These are phyloP conservation scores for Sarcophaga subvicina DNA, from an alignment of 2,888 invertebrate genomes.

Conservation along the genomic window DNA sequence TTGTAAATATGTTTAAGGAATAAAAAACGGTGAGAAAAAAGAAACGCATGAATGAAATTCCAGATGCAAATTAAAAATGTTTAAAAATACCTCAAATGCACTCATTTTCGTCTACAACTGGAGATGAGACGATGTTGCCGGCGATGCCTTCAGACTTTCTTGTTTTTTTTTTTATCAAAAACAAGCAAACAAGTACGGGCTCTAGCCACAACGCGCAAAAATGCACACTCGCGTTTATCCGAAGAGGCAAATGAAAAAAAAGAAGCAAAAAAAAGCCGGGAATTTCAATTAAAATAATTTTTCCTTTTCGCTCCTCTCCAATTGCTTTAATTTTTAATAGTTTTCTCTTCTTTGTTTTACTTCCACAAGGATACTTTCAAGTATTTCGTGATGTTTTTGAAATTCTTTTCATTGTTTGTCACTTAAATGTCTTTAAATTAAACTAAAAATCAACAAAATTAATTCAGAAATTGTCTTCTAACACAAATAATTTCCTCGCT, in stretches of 20 bases:
- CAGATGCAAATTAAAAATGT: conserved; percentile 2
- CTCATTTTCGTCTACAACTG: conserved; percentile 75
- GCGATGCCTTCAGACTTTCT: background rate
- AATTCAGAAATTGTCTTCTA: conserved; percentile 1
- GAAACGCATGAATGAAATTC: conserved; percentile 10
- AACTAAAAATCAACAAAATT: conserved; percentile 18
- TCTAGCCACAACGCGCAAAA: too few species aligned
- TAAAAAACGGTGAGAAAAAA: background rate
- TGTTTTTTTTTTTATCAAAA: background rate
- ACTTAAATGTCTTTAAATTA: conserved; percentile 5
- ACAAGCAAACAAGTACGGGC: too few species aligned
- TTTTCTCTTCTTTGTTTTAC: background rate
- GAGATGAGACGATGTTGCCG: background rate
- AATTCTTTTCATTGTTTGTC: conserved; percentile 8
- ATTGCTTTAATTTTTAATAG: background rate
- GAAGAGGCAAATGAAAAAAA: background rate
- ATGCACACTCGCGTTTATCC: too few species aligned
- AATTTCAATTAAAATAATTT: conserved; percentile 33
- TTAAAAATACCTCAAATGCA: conserved; percentile 79
- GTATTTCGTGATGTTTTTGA: background rate
- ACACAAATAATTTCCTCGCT: background rate
- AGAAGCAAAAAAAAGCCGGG: background rate
- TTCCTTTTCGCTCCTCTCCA: background rate
- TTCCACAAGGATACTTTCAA: background rate
- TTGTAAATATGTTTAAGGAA: background rate